Evolutionary conservation across 2,113 vertebrate species (phyloP), one percentile per base, ranked within the genome.

Genomic region (Pseudorhombus dupliciocellatus): DNA sequence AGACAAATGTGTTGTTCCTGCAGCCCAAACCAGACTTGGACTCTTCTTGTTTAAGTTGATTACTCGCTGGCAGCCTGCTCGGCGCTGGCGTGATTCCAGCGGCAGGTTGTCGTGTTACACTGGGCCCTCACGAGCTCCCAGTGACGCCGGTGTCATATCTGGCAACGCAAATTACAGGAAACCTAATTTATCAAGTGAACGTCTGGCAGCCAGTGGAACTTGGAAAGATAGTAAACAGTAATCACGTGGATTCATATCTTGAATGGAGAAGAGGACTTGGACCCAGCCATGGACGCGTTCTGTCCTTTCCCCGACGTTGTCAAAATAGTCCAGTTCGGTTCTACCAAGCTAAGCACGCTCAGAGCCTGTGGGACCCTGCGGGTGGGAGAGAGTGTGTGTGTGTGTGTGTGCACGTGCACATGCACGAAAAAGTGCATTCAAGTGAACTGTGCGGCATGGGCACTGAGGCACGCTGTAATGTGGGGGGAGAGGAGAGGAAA

Each of bases 391-490:
- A 15, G 70, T 22, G 65, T 25, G 69, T 77, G 81, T 63, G 77
- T 30, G 70, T 77, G 81, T 64, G 77, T 56, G 26, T 69, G 74
- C 60, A 72, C 50, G 77, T 34, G 26, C 30, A 31, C 14, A 66
- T 21, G 60, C 26, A 28, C 34, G n/a, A 28, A 22, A 40, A 54
- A 50, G 34, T 42, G 60, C 54, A 62, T 86, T 75, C 22, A 54
- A 75, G 68, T 63, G 66, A 66, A 77, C 72, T 83, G 81, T 78
- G 85, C 65, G 62, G 80, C 80, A 83, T 54, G 57, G 76, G 73
- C 58, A 66, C 30, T 80, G 89, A 91, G 77, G 91, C 80, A 52
- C 77, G 66, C 69, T 68, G 73, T 89, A 83, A 90, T 87, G 80
- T 18, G 46, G 53, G 57, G 66, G 40, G 18, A 28, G 59, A 52